Conservation (phyloP, 2,113 vertebrate genomes). For the Notechis scutatus region DNA sequence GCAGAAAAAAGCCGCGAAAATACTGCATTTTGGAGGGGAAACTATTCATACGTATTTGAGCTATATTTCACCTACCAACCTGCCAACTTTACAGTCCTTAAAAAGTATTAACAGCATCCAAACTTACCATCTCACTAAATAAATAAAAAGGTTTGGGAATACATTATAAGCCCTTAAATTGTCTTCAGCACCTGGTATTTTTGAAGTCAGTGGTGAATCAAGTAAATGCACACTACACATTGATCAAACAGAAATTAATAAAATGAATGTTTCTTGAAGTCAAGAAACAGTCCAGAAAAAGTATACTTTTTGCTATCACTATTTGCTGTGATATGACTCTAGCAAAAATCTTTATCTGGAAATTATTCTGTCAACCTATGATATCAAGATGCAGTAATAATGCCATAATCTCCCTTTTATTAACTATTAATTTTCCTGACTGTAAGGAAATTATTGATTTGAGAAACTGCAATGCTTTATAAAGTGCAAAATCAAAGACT, state of each 20-base stretch:
- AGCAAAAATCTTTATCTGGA: neutral
- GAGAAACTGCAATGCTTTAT: neutral
- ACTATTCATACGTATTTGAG: neutral
- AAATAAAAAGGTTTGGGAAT: neutral
- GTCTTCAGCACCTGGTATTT: neutral
- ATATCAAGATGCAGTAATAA: neutral
- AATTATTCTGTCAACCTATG: neutral
- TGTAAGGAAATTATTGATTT: neutral
- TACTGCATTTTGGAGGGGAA: neutral
- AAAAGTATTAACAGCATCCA: neutral
- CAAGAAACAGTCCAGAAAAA: neutral
- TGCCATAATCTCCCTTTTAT: neutral
- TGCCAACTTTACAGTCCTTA: neutral
- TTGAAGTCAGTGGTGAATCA: neutral
- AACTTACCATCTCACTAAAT: neutral
- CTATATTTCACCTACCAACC: neutral
- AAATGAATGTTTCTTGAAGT: neutral
- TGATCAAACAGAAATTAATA: neutral
- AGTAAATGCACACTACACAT: neutral
- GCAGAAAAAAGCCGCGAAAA: neutral
- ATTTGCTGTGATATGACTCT: neutral
- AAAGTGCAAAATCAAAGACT: neutral
- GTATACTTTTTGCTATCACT: neutral
- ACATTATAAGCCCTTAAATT: neutral
- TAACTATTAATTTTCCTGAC: neutral